phyloP scores from a whole-genome alignment of 2,797 vertebrate species.

The Allobates femoralis region DNA sequence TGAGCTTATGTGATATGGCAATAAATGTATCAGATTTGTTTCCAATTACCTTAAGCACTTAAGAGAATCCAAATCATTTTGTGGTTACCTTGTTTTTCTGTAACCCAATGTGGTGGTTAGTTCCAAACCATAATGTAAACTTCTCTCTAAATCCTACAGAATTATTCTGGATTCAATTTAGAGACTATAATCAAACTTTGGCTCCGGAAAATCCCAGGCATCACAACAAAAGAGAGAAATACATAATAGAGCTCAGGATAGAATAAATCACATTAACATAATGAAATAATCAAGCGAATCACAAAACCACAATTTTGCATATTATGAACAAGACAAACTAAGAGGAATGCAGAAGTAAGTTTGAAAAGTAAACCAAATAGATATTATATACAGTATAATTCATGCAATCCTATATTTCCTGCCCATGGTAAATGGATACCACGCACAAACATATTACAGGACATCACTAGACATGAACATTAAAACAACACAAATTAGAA shows the following conservation, averaged over 20 bases:
- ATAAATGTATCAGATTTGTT: conserved; percentile 49
- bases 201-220: conserved; percentile 30
- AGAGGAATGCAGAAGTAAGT: neutral
- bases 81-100: conserved; percentile 48
- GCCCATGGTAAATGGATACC: neutral
- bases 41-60: conserved; percentile 38
- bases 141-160: conserved; percentile 27
- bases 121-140: conserved; percentile 56
- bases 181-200: conserved; percentile 31
- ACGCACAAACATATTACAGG: neutral
- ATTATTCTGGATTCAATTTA: conserved; percentile 53
- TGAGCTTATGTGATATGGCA: conserved; percentile 14
- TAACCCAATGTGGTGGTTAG: conserved; percentile 37
- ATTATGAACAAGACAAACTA: neutral
- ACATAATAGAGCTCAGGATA: conserved; percentile 25
- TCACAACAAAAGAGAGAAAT: conserved; percentile 39
- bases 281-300: conserved; percentile 41
- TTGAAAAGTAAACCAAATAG: neutral
- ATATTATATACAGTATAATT: neutral
- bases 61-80: conserved; percentile 20
- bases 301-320: conserved; percentile 21
- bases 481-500: neutral
- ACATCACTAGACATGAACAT: neutral
- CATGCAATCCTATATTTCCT: neutral
- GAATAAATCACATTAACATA: conserved; percentile 43